Conservation (phyloP, 2,888 invertebrate species). For the Therioaphis trifolii region DNA sequence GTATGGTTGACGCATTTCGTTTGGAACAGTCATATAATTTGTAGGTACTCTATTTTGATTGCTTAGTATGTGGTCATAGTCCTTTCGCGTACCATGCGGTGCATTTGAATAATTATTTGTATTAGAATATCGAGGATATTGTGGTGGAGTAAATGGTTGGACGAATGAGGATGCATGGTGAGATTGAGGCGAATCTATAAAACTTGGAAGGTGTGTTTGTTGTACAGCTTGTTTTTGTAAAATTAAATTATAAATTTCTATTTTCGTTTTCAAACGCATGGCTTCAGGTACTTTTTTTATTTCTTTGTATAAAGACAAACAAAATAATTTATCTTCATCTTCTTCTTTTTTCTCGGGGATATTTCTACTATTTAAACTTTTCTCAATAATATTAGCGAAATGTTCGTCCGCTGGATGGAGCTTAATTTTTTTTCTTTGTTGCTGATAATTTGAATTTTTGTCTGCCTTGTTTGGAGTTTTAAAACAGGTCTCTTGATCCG, state of each 20-base stretch:
- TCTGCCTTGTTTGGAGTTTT: constrained; percentile 5
- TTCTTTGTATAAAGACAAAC: constrained; percentile 8
- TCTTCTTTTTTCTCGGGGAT: constrained; percentile 3
- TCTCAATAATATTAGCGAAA: no score
- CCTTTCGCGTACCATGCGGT: no score
- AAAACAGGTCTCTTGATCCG: not conserved
- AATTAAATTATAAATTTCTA: no score
- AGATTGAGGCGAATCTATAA: not conserved
- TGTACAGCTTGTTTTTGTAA: constrained; percentile 3
- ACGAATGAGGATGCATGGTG: constrained; percentile 1
- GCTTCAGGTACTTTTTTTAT: no score
- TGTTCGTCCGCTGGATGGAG: constrained; percentile 11
- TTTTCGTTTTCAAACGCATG: no score
- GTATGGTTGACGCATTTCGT: no score
- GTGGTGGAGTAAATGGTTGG: no score
- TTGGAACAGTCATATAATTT: not conserved
- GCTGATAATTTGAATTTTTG: constrained; percentile 16
- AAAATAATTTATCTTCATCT: no score
- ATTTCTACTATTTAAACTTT: constrained; percentile 13
- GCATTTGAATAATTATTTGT: no score
- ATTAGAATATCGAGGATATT: no score
- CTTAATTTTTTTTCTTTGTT: constrained; percentile 1
- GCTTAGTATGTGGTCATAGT: no score
- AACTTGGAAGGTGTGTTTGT: constrained; percentile 17
- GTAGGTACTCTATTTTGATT: no score